Evolutionary conservation across 2,888 invertebrate genomes (phyloP).

Genomic region (Drosophila setosimentum): DNA sequence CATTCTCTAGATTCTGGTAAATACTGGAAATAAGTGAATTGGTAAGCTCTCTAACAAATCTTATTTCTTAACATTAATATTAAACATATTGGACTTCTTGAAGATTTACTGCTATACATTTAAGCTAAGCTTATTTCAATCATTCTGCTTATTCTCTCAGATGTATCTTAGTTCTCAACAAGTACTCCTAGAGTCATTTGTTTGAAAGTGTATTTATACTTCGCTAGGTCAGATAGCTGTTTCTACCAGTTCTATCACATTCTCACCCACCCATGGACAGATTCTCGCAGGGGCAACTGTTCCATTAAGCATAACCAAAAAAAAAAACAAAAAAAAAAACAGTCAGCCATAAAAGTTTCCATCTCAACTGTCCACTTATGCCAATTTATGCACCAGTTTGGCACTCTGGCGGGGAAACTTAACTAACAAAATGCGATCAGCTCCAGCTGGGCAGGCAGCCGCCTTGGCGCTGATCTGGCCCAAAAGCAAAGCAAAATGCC

Average conservation of each 20-base stretch:
- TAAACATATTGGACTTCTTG: neutral
- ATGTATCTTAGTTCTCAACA: neutral
- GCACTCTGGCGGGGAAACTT: conserved; percentile 14
- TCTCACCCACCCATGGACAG: conserved; percentile 19
- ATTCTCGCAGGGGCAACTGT: conserved; percentile 20
- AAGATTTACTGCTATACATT: neutral
- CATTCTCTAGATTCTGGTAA: neutral
- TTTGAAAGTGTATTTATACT: neutral
- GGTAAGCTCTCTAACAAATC: neutral
- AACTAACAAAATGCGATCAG: conserved; percentile 42
- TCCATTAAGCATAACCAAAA: conserved; percentile 37
- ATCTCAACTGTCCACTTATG: conserved; percentile 64
- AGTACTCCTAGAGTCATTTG: neutral
- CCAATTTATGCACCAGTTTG: conserved; percentile 69
- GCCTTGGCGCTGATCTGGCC: conserved; percentile 34
- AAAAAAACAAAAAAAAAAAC: neutral
- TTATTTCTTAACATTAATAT: neutral
- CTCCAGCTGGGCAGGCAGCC: conserved; percentile 53
- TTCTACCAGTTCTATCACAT: conserved; percentile 8
- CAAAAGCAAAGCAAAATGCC: conserved; percentile 24
- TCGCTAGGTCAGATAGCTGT: neutral
- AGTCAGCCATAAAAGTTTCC: conserved; percentile 25
- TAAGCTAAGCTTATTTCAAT: neutral
- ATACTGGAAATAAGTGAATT: neutral
- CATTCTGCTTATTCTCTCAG: neutral